These are phyloP conservation scores for Megalurothrips usitatus DNA, from an alignment of 2,888 invertebrate species.

Conservation along the genomic window DNA sequence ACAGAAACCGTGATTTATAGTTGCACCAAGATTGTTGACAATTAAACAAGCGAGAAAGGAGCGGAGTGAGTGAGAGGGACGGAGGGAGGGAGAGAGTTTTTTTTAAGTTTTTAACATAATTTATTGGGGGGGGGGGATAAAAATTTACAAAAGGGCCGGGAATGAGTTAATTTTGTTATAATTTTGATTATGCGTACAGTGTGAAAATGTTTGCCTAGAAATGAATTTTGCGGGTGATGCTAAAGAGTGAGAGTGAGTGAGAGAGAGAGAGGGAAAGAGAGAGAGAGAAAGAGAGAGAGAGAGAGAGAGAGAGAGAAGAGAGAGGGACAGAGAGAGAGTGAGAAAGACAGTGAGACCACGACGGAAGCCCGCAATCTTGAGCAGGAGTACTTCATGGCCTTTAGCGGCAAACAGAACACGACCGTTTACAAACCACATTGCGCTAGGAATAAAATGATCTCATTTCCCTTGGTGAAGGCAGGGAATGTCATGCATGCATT, in stretches of 20 bases:
- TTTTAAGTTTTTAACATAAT: too few relatives aligned
- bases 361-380: background rate
- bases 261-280: background rate
- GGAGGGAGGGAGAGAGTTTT: background rate
- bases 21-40: background rate
- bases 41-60: background rate
- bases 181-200: too few relatives aligned
- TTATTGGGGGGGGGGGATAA: too few relatives aligned
- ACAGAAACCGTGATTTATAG: background rate
- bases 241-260: background rate
- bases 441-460: background rate
- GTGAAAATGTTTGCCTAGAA: too few relatives aligned
- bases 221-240: too few relatives aligned
- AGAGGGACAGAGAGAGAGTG: too few relatives aligned
- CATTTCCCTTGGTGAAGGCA: background rate
- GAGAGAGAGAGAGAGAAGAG: too few relatives aligned
- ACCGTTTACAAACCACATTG: background rate
- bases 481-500: background rate
- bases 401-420: background rate
- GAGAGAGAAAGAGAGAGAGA: too few relatives aligned
- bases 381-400: background rate
- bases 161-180: too few relatives aligned
- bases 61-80: background rate
- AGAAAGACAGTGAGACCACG: background rate
- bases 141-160: too few relatives aligned